phyloP scores from a whole-genome alignment of 1,140 invertebrate species.

The Metaphire vulgaris region DNA sequence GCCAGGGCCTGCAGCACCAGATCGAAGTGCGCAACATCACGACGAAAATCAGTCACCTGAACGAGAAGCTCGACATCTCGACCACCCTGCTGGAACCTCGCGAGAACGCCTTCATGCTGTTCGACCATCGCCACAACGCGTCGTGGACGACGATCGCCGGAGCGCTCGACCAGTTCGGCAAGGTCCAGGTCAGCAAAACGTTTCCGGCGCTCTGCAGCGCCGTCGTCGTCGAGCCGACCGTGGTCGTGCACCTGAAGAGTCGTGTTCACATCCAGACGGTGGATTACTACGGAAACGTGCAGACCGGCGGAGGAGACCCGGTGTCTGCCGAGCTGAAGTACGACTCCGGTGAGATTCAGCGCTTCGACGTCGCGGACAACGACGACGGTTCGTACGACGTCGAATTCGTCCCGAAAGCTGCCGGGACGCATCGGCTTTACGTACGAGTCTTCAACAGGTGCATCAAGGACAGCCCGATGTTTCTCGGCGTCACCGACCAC shows the following conservation, averaged over 20 bases:
- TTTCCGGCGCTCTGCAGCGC: constrained; percentile 64
- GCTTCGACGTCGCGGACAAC: constrained; percentile 54
- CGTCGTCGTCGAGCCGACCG: constrained; percentile 51
- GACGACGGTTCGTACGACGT: constrained; percentile 73
- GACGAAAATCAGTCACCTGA: constrained; percentile 75
- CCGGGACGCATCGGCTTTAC: constrained; percentile 62
- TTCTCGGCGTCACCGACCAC: constrained; percentile 61
- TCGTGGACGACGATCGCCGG: constrained; percentile 50
- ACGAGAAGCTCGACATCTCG: constrained; percentile 75
- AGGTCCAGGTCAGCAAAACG: constrained; percentile 74
- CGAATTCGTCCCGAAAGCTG: constrained; percentile 55
- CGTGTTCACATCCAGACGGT: constrained; percentile 64
- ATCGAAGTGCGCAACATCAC: constrained; percentile 85
- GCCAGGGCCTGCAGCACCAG: constrained; percentile 78
- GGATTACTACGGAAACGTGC: constrained; percentile 78
- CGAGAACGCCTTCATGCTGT: constrained; percentile 81
- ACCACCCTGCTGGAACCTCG: constrained; percentile 73
- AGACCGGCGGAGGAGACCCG: constrained; percentile 71
- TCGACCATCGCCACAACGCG: constrained; percentile 63
- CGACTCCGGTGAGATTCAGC: neutral
- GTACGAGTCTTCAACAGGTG: constrained; percentile 76
- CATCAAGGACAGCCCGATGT: constrained; percentile 72
- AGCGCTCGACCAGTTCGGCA: constrained; percentile 52
- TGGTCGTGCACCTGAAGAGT: constrained; percentile 66
- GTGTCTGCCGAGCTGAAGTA: constrained; percentile 50